Evolutionary conservation across 2,113 vertebrate genomes (phyloP), one percentile per base, ranked within the genome.

Genomic region (Paratilapia polleni): DNA sequence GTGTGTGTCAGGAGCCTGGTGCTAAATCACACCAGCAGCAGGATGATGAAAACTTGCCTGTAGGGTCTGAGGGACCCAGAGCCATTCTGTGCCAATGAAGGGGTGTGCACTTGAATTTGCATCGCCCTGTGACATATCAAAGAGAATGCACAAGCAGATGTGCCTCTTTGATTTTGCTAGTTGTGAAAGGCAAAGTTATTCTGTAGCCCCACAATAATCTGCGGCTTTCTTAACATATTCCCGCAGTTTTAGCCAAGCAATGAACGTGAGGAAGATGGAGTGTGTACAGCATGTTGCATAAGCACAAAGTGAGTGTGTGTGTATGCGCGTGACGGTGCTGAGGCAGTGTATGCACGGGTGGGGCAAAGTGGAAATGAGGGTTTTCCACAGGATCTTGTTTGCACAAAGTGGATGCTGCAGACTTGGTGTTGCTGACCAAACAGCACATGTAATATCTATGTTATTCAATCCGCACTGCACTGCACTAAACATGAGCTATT

Each of bases 51-150:
- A 92, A 85, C 77, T 84, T 89, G 88, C 78, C 89, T 77, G 64
- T 64, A 34, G 82, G 81, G 58, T 90, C 62, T 68, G 62, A 60
- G 75, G 85, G 79, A 90, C 83, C 86, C 63, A 80, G 68, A 91
- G 91, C 86, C 80, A 87, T 81, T 87, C 82, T 84, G 84, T 86
- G 87, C 84, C 89, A 86, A 86, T 56, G 77, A 83, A 82, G 78
- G 84, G 52, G 75, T 84, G 90, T 89, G 81, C 87, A 84, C 63
- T 86, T 88, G 90, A 87, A 92, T 94, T 90, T 93, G 89, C 89
- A 92, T 94, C 89, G 86, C 78, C 87, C 77, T 61, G 86, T 89
- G 92, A 91, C 93, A 91, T 87, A 90, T 94, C 92, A 95, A 93
- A 94, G 91, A 70, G 92, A 92, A 92, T 94, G 28, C 87, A 75